phyloP scores from a whole-genome alignment of 1,140 invertebrate genomes.

The Lysiphlebus fabarum region DNA sequence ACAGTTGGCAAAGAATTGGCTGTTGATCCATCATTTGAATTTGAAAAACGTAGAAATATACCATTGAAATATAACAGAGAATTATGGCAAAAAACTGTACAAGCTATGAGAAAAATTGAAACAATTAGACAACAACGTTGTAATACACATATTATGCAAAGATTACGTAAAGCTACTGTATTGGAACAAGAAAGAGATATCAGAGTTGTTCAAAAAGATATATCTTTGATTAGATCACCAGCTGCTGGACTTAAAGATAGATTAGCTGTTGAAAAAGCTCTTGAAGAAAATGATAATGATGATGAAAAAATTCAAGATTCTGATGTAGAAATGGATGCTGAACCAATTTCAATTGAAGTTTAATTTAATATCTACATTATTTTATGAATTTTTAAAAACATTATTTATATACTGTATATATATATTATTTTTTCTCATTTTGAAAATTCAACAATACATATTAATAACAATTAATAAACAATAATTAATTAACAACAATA shows the following conservation, averaged over 20 bases:
- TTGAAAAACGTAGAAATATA: conserved; percentile 89
- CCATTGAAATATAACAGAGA: conserved; percentile 93
- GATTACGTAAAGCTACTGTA: conserved; percentile 84
- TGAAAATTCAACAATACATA: no score
- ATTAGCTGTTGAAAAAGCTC: conserved; percentile 59
- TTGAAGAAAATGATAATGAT: no score
- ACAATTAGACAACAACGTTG: conserved; percentile 81
- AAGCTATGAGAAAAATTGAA: conserved; percentile 90
- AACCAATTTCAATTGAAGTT: conserved; percentile 32
- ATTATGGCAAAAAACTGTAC: conserved; percentile 88
- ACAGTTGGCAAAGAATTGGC: conserved; percentile 93
- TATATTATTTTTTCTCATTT: no score
- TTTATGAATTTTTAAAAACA: no score
- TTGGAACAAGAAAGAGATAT: conserved; percentile 83
- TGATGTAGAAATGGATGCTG: conserved; percentile 50
- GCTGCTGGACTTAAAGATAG: conserved; percentile 77
- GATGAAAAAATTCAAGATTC: conserved; percentile 58
- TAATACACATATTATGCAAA: conserved; percentile 71
- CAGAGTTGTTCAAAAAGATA: conserved; percentile 85
- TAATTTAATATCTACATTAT: conserved; percentile 12
- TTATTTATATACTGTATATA: no score
- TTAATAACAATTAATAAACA: no score
- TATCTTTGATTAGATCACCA: conserved; percentile 86
- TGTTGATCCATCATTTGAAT: conserved; percentile 94
- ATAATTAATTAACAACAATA: no score